These are phyloP conservation scores for Aselliscus stoliczkanus DNA, from an alignment of 2,797 vertebrate genomes.

Conservation along the genomic window DNA sequence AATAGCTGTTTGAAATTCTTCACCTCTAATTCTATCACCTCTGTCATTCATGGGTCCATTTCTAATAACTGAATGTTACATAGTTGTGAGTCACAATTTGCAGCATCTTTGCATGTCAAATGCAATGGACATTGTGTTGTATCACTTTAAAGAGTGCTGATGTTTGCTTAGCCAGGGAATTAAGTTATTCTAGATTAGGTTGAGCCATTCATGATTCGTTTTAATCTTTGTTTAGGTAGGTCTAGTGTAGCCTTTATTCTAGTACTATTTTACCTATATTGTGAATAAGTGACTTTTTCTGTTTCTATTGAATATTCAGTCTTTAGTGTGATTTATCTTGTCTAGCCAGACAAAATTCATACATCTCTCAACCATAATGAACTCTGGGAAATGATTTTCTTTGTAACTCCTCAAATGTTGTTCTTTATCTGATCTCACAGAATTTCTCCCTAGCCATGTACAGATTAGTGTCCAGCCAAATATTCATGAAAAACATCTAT, in stretches of 20 bases:
- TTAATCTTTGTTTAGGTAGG: background rate
- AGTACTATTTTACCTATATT: background rate
- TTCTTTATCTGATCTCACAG: background rate
- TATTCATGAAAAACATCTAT: background rate
- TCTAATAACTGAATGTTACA: background rate
- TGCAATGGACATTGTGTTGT: background rate
- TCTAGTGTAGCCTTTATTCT: background rate
- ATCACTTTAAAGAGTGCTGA: background rate
- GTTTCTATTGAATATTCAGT: background rate
- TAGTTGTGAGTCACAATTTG: background rate
- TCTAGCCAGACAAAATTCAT: background rate
- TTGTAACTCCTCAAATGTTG: background rate
- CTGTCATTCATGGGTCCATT: background rate
- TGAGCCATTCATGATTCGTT: background rate
- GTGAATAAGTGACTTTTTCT: background rate
- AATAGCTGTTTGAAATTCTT: background rate
- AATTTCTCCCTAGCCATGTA: background rate
- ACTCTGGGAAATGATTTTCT: background rate
- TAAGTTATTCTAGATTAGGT: background rate
- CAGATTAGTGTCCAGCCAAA: background rate
- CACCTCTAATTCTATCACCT: background rate
- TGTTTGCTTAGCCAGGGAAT: background rate
- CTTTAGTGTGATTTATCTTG: background rate
- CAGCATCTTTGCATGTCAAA: background rate
- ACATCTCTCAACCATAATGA: background rate